phyloP scores from a whole-genome alignment of 1,140 invertebrate species.

The Drosophila sechellia region DNA sequence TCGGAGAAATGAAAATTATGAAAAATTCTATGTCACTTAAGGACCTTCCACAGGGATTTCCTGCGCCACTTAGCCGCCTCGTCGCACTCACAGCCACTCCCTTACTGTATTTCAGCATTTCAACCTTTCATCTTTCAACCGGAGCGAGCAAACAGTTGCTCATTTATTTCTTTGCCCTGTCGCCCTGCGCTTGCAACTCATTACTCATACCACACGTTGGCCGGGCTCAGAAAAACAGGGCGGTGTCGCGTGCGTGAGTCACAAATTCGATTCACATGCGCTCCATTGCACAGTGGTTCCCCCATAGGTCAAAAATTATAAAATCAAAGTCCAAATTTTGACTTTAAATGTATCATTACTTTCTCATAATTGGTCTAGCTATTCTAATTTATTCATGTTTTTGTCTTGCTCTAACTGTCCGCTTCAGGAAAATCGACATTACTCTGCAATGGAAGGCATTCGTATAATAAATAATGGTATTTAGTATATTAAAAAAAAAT shows the following conservation, averaged over 20 bases:
- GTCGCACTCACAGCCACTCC: constrained; percentile 1
- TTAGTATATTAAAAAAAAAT: too few species aligned
- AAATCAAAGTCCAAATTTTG: too few species aligned
- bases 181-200: constrained; percentile 38
- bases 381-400: too few species aligned
- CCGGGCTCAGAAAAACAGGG: not conserved
- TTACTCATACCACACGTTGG: constrained; percentile 73
- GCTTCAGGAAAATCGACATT: too few species aligned
- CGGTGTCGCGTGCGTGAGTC: not conserved
- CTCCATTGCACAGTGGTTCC: constrained; percentile 8
- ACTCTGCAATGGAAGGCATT: too few species aligned
- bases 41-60: constrained; percentile 8
- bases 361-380: too few species aligned
- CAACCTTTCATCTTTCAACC: not conserved
- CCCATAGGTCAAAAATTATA: too few species aligned
- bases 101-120: not conserved
- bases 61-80: constrained; percentile 14
- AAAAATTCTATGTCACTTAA: constrained; percentile 11
- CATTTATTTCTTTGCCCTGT: constrained; percentile 54
- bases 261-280: constrained; percentile 40
- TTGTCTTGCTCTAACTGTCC: too few species aligned
- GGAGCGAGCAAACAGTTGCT: constrained; percentile 21
- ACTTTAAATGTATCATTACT: too few species aligned
- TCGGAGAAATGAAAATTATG: not conserved
- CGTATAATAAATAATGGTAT: too few species aligned